A percentile compares a stretch with the other conserved stretches of the same genome.
These are phyloP conservation scores for Archegozetes longisetosus DNA, from an alignment of 1,140 invertebrate species.

Conservation along the genomic window DNA sequence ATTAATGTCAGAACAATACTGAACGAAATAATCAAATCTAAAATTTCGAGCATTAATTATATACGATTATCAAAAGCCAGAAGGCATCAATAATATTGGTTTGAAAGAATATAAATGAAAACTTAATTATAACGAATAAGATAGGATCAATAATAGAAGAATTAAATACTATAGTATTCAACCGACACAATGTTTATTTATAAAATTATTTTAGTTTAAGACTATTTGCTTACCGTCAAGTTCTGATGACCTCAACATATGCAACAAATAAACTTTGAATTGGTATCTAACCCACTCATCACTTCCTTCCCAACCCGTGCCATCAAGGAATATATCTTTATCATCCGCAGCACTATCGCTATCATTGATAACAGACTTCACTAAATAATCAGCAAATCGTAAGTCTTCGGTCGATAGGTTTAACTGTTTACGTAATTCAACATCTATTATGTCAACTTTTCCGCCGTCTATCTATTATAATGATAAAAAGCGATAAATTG, in stretches of 20 bases:
- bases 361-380: slow-evolving; percentile 2
- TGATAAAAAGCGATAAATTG: slow-evolving; percentile 5
- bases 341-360: not conserved
- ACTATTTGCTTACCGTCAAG: slow-evolving; percentile 56
- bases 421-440: slow-evolving; percentile 60
- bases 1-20: too few species aligned
- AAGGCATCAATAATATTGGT: too few species aligned
- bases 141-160: too few species aligned
- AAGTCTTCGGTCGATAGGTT: slow-evolving; percentile 85
- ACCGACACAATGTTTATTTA: too few species aligned
- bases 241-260: slow-evolving; percentile 62
- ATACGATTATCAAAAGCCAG: too few species aligned
- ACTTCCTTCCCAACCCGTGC: slow-evolving; percentile 61
- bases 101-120: too few species aligned
- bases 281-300: slow-evolving; percentile 91
- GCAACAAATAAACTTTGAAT: slow-evolving; percentile 78
- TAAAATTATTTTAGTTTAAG: too few species aligned
- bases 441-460: slow-evolving; percentile 71
- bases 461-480: slow-evolving; percentile 44
- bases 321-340: slow-evolving; percentile 1
- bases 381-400: slow-evolving; percentile 78
- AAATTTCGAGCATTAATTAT: too few species aligned
- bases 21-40: too few species aligned
- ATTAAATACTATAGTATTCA: too few species aligned
- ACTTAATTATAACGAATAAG: too few species aligned